Evolutionary conservation across 2,888 invertebrate species (phyloP), one percentile per base, ranked within the genome.

Genomic region (Watsonalla binaria): DNA sequence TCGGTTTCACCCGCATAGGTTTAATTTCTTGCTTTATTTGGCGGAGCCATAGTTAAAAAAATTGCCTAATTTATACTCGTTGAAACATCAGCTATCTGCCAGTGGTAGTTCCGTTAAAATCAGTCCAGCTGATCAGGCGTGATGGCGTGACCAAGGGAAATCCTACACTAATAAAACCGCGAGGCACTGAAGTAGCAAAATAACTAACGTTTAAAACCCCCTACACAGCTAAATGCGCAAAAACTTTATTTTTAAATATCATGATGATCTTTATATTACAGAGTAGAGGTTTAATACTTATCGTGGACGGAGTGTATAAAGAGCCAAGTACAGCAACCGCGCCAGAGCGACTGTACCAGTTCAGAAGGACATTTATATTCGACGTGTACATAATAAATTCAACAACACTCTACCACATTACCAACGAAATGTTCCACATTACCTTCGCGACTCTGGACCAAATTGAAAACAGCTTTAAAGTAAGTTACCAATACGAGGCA

Each of bases 311-410:
- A 0, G 61, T 86, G 5, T 84, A 72, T 60, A 84, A 78, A 56
- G 84, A 86, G 52, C 55, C 57, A 9, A 48, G 51, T 2, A 45
- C 61, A 2, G 34, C 35, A 0, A 47, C 54, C 0, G 5, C 42
- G 0, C 57, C 61, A 5, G 66, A 72, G 5, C 59, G 57, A 0
- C 54, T 69, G 35, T 72, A 75, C 53, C 71, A 72, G 7, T 90
- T 90, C 59, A 70, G 89, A 57, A 74, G 87, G 49, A 80, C 86
- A 0, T 85, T 89, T 51, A 47, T 82, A 0, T 78, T 87, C 15
- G 60, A 47, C 13, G 64, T 74, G 5, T 52, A 62, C n/a, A 60
- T 53, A 0, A 45, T 58, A 0, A 58, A 61, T 0, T 37, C 56
- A 0, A 65, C 54, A 13, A 63, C 76, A 0, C 53, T 61, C 9